These are phyloP conservation scores for Phrixothrix hirtus DNA, from an alignment of 2,888 invertebrate species.

Conservation along the genomic window DNA sequence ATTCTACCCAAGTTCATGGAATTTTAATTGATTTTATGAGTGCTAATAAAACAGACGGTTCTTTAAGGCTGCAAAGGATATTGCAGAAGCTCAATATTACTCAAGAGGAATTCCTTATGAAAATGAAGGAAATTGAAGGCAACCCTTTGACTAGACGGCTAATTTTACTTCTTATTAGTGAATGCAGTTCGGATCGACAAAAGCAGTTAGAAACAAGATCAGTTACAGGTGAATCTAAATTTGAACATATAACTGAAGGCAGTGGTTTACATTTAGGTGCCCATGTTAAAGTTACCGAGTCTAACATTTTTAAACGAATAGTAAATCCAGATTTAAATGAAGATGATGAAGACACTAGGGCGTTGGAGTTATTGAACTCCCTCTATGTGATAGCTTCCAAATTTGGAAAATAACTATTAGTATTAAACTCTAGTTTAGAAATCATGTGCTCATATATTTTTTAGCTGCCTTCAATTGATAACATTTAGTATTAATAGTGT, in stretches of 20 bases:
- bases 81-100: constrained; percentile 76
- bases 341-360: constrained; percentile 71
- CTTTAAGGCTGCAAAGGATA: constrained; percentile 74
- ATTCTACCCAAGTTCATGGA: constrained; percentile 50
- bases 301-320: constrained; percentile 25
- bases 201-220: constrained; percentile 28
- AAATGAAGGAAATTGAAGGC: constrained; percentile 80
- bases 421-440: constrained; percentile 1
- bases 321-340: constrained; percentile 44
- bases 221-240: constrained; percentile 31
- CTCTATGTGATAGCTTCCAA: constrained; percentile 82
- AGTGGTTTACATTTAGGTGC: background rate
- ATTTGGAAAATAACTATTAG: constrained; percentile 66
- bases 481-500: no score
- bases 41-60: constrained; percentile 67
- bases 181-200: constrained; percentile 65
- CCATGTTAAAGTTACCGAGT: constrained; percentile 16
- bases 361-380: constrained; percentile 80
- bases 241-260: constrained; percentile 33
- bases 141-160: constrained; percentile 75
- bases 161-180: constrained; percentile 75
- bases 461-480: no score
- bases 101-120: constrained; percentile 73
- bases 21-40: constrained; percentile 59
- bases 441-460: constrained; percentile 21